phyloP scores from a whole-genome alignment of 92 coral and sea anemone genomes.

The Isaurus tuberculatus region DNA sequence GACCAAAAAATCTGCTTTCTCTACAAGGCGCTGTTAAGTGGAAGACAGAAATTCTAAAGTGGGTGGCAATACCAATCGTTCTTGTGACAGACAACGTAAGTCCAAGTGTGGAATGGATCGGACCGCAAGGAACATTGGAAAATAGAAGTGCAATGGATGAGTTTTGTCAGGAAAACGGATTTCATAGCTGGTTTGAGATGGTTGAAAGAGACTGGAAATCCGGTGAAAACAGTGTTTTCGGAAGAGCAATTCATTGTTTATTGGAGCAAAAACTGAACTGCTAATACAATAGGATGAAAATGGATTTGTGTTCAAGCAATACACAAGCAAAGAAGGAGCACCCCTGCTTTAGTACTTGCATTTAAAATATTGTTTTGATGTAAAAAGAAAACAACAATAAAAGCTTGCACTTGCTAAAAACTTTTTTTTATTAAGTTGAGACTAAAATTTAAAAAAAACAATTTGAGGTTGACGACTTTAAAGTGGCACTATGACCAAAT shows the following conservation, averaged over 20 bases:
- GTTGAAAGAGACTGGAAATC: constrained; percentile 66
- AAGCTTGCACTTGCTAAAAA: too few species aligned
- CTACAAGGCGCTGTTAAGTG: constrained; percentile 64
- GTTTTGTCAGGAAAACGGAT: constrained; percentile 67
- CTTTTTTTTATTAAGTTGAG: too few species aligned
- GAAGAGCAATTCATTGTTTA: constrained; percentile 67
- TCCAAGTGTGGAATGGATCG: constrained; percentile 62
- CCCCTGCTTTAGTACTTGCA: too few species aligned
- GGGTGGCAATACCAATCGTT: constrained; percentile 58
- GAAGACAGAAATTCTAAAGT: constrained; percentile 55
- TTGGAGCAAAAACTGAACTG: constrained; percentile 47
- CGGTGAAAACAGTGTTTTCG: constrained; percentile 72
- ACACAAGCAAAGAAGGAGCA: too few species aligned
- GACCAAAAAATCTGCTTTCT: constrained; percentile 62
- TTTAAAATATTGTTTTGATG: too few species aligned
- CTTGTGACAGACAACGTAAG: constrained; percentile 72
- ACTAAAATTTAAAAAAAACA: too few species aligned
- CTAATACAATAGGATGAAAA: too few species aligned
- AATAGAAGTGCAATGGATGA: constrained; percentile 67
- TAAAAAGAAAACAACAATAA: too few species aligned
- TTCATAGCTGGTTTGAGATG: constrained; percentile 76
- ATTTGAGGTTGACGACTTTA: too few species aligned
- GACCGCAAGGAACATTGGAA: constrained; percentile 59
- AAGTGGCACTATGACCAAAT: too few species aligned
- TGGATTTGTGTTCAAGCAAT: too few species aligned